Base-by-base conservation (phyloP, 2,113 vertebrate species). In the Crotalus horridus region DNA sequence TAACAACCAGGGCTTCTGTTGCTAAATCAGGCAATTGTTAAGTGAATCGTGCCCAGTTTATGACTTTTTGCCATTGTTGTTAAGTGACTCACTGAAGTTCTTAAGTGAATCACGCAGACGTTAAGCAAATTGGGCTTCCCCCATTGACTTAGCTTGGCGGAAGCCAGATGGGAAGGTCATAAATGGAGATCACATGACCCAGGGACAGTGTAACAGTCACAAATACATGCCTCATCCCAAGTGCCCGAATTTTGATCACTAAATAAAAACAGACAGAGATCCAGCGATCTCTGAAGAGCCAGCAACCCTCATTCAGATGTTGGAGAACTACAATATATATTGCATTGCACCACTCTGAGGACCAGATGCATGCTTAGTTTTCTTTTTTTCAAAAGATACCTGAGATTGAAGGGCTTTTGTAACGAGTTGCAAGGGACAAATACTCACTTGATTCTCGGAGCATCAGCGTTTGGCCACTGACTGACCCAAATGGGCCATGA, bases 361-460 rank as follows among this genome's bases (percentile, higher is more conserved):
- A 29, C 85, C 33, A 24, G 26, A 54, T 81, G 21, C 48, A 33
- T 53, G 6, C 10, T 43, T 23, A 4, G 1, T 8, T 15, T 20
- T 46, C 46, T 58, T 61, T 90, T 90, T 12, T 26, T 29, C 10
- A 43, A 20, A 88, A 13, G 9, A 29, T 48, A 46, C 3, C 29
- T 3, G 2, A 39, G 20, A 17, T 85, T n/a, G 55, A 7, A 58
- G 20, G 39, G n/a, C 26, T n/a, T 48, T 21, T 89, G 23, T 43
- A 48, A 81, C 0, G 58, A 93, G 92, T 20, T 94, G 1, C 46
- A 59, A 39, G 17, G 3, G 23, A 2, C 6, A 24, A 54, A 90
- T 43, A 98, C 99, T 97, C 97, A 99, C 99, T 98, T 97, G 99
- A 98, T 51, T 98, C 96, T 88, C 98, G 98, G 95, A 99, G 97